These are phyloP conservation scores for Sardinella longiceps DNA, from an alignment of 2,797 vertebrate species.

Conservation along the genomic window DNA sequence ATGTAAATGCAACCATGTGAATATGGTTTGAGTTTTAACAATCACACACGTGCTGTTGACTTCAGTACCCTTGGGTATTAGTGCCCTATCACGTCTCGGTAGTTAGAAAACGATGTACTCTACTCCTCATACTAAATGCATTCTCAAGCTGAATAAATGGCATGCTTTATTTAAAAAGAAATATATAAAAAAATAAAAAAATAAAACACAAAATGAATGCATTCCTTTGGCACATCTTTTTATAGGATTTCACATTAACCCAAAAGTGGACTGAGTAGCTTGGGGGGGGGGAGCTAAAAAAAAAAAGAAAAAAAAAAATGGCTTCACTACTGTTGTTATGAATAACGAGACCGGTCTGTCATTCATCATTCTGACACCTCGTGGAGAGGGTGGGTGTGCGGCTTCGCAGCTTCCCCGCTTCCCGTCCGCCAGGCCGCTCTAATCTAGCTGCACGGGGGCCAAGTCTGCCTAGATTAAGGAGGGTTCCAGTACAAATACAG, in stretches of 20 bases:
- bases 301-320: too few relatives aligned
- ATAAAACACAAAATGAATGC: background rate
- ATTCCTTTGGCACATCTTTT: background rate
- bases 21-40: background rate
- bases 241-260: background rate
- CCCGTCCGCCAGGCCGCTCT: constrained; percentile 31
- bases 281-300: background rate
- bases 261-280: background rate
- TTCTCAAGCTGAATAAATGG: constrained; percentile 12
- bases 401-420: constrained; percentile 28
- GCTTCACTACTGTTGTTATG: background rate
- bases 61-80: background rate
- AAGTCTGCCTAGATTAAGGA: constrained; percentile 30
- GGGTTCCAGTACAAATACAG: constrained; percentile 47
- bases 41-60: background rate
- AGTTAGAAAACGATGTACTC: background rate
- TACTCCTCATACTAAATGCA: background rate
- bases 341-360: constrained; percentile 36
- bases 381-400: constrained; percentile 24
- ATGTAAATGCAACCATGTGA: background rate
- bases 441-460: constrained; percentile 32
- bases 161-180: background rate
- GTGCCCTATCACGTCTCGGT: background rate
- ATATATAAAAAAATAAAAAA: background rate
- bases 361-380: constrained; percentile 35